These are phyloP conservation scores for Jaculus jaculus DNA, from an alignment of 2,113 vertebrate genomes.

Conservation along the genomic window DNA sequence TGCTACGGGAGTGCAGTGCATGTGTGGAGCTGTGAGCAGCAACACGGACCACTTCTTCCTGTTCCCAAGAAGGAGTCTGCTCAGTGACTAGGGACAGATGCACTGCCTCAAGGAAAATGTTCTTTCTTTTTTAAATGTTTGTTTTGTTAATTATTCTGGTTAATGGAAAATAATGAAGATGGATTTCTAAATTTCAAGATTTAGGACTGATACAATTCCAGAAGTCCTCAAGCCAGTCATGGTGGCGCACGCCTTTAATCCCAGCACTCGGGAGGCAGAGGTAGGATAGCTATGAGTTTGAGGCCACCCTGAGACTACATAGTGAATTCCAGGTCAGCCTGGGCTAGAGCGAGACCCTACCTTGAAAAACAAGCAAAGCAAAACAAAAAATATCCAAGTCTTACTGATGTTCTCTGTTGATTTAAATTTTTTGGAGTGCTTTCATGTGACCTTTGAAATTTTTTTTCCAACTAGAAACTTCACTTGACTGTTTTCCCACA, in stretches of 20 bases:
- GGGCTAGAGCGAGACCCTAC: no score
- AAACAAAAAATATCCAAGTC: no score
- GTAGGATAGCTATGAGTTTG: no score
- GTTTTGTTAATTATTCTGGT: slow-evolving; percentile 73
- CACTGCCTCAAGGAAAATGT: slow-evolving; percentile 57
- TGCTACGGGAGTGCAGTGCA: accelerated
- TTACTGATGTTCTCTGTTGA: background rate
- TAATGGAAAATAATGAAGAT: slow-evolving; percentile 69
- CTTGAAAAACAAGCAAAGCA: no score
- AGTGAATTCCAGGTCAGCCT: no score
- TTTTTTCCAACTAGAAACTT: background rate
- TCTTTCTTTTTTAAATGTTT: slow-evolving; percentile 56
- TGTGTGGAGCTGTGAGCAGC: accelerated
- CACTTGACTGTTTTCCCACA: background rate
- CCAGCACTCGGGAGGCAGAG: no score
- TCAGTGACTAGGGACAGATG: background rate
- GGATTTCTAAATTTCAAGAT: slow-evolving; percentile 43
- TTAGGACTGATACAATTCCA: background rate
- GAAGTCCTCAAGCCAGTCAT: no score
- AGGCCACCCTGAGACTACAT: no score
- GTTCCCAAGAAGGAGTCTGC: background rate
- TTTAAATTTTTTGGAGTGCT: background rate
- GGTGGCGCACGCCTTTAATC: no score
- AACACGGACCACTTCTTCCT: background rate
- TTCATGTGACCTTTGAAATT: background rate